Percentiles rank a stretch among this genome's conserved stretches.
Conservation (phyloP, 1,140 invertebrate species). For the Babylonia areolata region DNA sequence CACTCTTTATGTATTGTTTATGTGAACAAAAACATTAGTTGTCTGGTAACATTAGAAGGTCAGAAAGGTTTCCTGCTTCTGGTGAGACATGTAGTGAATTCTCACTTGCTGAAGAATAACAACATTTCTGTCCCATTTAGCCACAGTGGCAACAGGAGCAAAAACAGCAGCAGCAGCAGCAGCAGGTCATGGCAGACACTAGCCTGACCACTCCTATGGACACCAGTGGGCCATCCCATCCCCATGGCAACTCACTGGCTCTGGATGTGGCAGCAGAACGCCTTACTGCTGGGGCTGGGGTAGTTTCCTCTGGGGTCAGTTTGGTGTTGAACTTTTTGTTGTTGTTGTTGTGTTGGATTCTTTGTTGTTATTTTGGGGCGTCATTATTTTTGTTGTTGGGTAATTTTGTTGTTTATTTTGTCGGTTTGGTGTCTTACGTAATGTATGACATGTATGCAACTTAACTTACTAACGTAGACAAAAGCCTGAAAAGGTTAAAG, state of each 20-base stretch:
- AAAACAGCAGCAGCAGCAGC: constrained; percentile 8
- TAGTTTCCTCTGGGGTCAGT: not conserved
- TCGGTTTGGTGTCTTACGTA: not conserved
- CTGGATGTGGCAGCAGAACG: not conserved
- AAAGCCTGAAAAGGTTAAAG: too few species aligned
- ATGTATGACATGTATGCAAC: too few species aligned
- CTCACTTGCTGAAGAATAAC: too few species aligned
- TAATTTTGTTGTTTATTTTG: not conserved
- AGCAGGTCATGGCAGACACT: not conserved
- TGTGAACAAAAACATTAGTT: too few species aligned
- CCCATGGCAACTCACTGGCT: not conserved
- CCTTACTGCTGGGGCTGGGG: not conserved
- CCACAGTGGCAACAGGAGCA: not conserved
- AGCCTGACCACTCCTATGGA: not conserved
- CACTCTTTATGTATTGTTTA: too few species aligned
- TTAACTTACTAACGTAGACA: too few species aligned
- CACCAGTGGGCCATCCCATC: not conserved
- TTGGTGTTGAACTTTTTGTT: not conserved
- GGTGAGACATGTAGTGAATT: too few species aligned
- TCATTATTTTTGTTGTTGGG: not conserved
- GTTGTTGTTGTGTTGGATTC: too few species aligned
- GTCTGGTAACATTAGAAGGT: too few species aligned
- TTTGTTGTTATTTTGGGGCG: too few species aligned
- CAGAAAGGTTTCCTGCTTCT: too few species aligned
- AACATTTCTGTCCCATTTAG: too few species aligned